These are phyloP conservation scores for Endomychus coccineus DNA, from an alignment of 2,888 invertebrate species.

Conservation along the genomic window DNA sequence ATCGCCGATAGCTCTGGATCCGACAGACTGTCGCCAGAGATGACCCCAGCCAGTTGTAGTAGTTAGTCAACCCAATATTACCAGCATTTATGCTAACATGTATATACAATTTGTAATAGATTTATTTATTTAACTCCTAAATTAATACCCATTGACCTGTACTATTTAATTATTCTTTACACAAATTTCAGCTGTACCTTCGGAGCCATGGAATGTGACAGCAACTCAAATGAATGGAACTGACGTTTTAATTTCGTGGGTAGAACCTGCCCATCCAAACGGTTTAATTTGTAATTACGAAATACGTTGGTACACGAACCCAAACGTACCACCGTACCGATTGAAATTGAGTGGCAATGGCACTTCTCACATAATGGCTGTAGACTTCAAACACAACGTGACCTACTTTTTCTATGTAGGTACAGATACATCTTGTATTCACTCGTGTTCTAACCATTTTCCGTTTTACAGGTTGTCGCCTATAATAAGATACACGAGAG, in stretches of 20 bases:
- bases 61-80: no score
- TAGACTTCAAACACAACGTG: slow-evolving; percentile 49
- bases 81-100: no score
- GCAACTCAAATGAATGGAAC: slow-evolving; percentile 57
- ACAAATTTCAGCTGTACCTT: slow-evolving; percentile 52
- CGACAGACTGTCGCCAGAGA: no score
- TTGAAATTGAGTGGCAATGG: slow-evolving; percentile 42
- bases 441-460: slow-evolving; percentile 1
- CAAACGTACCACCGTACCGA: slow-evolving; percentile 46
- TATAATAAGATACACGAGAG: slow-evolving; percentile 57
- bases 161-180: neutral
- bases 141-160: no score
- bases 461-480: slow-evolving; percentile 52
- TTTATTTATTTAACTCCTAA: no score
- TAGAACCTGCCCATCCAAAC: slow-evolving; percentile 54
- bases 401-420: slow-evolving; percentile 64
- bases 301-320: slow-evolving; percentile 55
- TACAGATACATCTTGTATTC: neutral
- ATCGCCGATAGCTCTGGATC: no score
- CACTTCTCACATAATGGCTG: slow-evolving; percentile 49
- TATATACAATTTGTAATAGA: no score
- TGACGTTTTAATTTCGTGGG: slow-evolving; percentile 63
- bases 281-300: slow-evolving; percentile 58
- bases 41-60: no score
- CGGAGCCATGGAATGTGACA: slow-evolving; percentile 58